Conservation (phyloP, 2,113 vertebrate genomes). For the Odontesthes bonariensis region DNA sequence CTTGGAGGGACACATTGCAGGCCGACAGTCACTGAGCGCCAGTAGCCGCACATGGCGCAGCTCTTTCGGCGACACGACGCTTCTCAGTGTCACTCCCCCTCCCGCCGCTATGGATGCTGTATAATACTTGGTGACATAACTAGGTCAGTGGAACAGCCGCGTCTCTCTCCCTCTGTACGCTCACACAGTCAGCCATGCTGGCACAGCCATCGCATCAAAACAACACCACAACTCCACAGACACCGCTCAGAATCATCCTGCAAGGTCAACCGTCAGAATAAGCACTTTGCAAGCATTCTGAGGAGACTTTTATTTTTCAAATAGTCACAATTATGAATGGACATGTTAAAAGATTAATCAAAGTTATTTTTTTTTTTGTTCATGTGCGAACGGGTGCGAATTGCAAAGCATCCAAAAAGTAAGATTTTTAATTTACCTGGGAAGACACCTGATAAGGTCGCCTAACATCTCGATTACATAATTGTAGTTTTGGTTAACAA, state of each 20-base stretch:
- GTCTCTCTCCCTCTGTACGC: slow-evolving; percentile 57
- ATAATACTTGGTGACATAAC: slow-evolving; percentile 84
- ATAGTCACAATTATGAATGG: not conserved
- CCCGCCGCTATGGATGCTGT: slow-evolving; percentile 65
- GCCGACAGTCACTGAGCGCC: slow-evolving; percentile 6
- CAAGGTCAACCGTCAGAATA: not conserved
- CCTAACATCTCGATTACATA: slow-evolving; percentile 69
- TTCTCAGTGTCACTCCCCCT: slow-evolving; percentile 50
- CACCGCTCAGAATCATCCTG: not conserved
- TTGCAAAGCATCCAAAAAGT: not conserved
- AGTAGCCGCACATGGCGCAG: slow-evolving; percentile 49
- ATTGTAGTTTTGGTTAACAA: slow-evolving; percentile 71
- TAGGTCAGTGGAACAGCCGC: slow-evolving; percentile 85
- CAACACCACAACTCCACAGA: slow-evolving; percentile 60
- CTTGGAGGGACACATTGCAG: not conserved
- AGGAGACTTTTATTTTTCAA: not conserved
- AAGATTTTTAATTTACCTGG: not conserved
- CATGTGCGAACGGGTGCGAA: not conserved
- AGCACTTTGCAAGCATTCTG: not conserved
- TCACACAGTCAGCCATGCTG: slow-evolving; percentile 81
- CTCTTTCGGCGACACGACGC: slow-evolving; percentile 38
- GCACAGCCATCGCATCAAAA: slow-evolving; percentile 64
- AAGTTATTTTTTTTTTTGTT: not conserved
- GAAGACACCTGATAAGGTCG: slow-evolving; percentile 13
- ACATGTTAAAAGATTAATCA: not conserved